These are phyloP conservation scores for Drosophila anceps DNA, from an alignment of 2,888 invertebrate genomes.

Conservation along the genomic window DNA sequence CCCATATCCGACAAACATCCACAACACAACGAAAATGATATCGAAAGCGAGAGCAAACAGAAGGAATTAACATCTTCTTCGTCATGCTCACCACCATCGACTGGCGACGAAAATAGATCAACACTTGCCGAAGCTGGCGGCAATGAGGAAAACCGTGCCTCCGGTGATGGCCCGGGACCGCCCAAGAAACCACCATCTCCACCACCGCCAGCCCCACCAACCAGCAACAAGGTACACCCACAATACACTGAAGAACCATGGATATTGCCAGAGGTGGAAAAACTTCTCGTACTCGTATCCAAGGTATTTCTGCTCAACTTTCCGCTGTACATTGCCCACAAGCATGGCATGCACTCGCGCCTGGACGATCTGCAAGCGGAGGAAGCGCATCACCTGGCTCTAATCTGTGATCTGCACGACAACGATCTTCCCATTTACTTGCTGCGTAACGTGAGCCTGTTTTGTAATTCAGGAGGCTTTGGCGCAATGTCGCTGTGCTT, in stretches of 20 bases:
- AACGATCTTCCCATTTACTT: slow-evolving; percentile 96
- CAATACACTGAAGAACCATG: slow-evolving; percentile 86
- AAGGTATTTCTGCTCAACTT: slow-evolving; percentile 96
- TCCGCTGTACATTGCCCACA: slow-evolving; percentile 94
- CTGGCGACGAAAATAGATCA: slow-evolving; percentile 45
- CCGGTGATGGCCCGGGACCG: slow-evolving; percentile 67
- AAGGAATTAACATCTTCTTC: slow-evolving; percentile 48
- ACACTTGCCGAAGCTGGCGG: slow-evolving; percentile 22
- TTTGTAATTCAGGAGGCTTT: slow-evolving; percentile 96
- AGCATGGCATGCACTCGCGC: slow-evolving; percentile 92
- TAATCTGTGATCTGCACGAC: slow-evolving; percentile 95
- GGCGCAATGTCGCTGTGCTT: slow-evolving; percentile 95
- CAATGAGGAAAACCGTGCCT: slow-evolving; percentile 53
- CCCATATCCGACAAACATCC: slow-evolving; percentile 29
- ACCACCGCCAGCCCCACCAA: slow-evolving; percentile 26
- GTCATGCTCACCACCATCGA: slow-evolving; percentile 18
- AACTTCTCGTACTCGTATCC: slow-evolving; percentile 93
- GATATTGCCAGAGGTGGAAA: slow-evolving; percentile 94
- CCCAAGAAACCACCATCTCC: slow-evolving; percentile 50
- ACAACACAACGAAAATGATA: slow-evolving; percentile 37
- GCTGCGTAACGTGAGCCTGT: slow-evolving; percentile 95
- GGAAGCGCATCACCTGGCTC: slow-evolving; percentile 88
- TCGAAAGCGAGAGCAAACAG: slow-evolving; percentile 41
- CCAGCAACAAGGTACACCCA: slow-evolving; percentile 56
- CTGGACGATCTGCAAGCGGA: slow-evolving; percentile 93